Evolutionary conservation across 2,113 vertebrate species (phyloP), one percentile per base, ranked within the genome.

Genomic region (Mobula hypostoma): DNA sequence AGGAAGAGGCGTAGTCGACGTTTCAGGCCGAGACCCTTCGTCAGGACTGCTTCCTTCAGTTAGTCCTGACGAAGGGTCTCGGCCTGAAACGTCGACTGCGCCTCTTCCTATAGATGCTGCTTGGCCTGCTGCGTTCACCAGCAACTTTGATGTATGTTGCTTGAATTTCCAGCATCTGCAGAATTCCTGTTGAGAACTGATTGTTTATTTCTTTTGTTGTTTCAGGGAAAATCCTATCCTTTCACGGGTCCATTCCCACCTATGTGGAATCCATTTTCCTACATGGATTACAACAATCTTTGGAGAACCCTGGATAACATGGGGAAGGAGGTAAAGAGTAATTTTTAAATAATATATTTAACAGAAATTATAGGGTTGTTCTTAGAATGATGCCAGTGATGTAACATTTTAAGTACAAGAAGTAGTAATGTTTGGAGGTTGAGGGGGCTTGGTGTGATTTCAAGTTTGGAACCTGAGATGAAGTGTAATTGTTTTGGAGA

Each of bases 231-330:
- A 95, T 97, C 98, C 24, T 97, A 98, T 95, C 95, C 98, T 0
- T 99, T 98, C 95, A 98, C 95, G 95, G 97, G 97, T n/a, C 94
- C 98, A 0, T 98, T 99, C 0, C 99, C 99, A 87, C 96, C 98
- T 74, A 95, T 97, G 94, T 98, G 98, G 98, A 99, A 99, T 96
- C 99, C 98, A 0, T 74, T 99, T 63, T 95, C 96, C 40, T 95
- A 97, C 90, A 94, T 99, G 96, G 99, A 99, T 97, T 97, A 97
- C 96, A 99, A 98, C 96, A 99, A 99, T 96, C 96, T 99, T 0
- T 99, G 97, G 97, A 98, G 98, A 95, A 99, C 97, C 0, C 97
- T 99, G 96, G 99, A 99, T 95, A 95, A 98, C 94, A 99, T 99
- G 99, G 99, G 99, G 40, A 95, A 95, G 95, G 98, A 99, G 98